Base-by-base conservation (phyloP, 2,797 vertebrate species). In the Orientallactaga sibirica region DNA sequence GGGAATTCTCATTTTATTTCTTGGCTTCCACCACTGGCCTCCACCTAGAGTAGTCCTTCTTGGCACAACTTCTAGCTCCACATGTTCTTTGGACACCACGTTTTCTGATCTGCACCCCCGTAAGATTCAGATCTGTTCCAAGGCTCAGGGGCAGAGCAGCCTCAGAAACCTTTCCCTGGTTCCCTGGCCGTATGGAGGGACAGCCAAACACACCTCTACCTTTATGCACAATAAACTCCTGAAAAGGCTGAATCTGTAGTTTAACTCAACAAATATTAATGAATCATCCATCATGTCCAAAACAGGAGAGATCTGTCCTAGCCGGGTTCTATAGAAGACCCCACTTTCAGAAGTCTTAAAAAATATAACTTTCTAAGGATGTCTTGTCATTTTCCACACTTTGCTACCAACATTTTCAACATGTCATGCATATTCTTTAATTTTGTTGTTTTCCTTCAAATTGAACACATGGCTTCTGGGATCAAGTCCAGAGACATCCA, bases 381-480 rank as follows among this genome's bases (percentile, higher is more conserved):
- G 70, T 15, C 41, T 88, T 79, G 52, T 92, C 66, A 77, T 94
- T 37, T 61, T 8, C 25, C 33, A 41, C 25, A 87, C 71, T 67
- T 93, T 24, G 58, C 84, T 86, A 64, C 75, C 7, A 73, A 73
- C 33, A 58, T 94, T 89, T 86, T 90, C 55, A 87, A 64, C 29
- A 77, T 78, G 82, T 93, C 58, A 75, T n/a, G 85, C 7, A 73
- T 64, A 29, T n/a, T 93, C 81, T 75, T 80, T 48, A 66, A 66
- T 55, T 84, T 61, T 85, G 22, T 48, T 95, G 62, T 86, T 93
- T 88, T 66, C 83, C 76, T 86, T 74, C 20, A 41, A 85, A 84
- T 20, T 27, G 55, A 93, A 86, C 33, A 67, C n/a, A 27, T 74
- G 43, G 71, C 68, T 77, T 19, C 43, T 71, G 20, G 88, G 71